A percentile compares a stretch with the other conserved stretches of the same genome.
Evolutionary conservation across 1,140 invertebrate genomes (phyloP).

Genomic region (Cherax destructor): DNA sequence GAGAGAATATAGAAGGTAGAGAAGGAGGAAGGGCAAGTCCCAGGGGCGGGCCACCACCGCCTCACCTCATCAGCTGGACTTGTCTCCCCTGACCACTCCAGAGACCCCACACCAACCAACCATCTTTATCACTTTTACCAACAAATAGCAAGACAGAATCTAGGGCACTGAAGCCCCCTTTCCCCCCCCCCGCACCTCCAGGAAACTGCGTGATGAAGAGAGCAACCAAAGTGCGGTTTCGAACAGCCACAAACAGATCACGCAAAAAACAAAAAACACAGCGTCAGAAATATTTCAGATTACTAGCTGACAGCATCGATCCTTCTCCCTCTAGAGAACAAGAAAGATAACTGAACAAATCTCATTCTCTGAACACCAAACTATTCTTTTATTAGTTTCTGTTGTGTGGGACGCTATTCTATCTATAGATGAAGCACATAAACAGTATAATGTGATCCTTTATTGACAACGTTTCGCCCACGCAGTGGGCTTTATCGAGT

Average conservation of each 20-base stretch:
- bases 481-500: no score
- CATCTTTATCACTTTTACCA: not conserved
- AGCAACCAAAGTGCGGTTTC: no score
- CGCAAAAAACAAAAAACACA: not conserved
- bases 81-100: constrained; percentile 51
- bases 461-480: no score
- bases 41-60: not conserved
- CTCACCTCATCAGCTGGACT: constrained; percentile 59
- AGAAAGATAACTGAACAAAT: constrained; percentile 1
- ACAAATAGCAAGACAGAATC: not conserved
- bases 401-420: not conserved
- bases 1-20: not conserved
- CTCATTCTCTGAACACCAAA: constrained; percentile 2
- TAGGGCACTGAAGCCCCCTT: no score
- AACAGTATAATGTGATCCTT: no score
- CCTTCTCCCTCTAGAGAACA: not conserved
- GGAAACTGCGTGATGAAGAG: no score
- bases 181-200: no score
- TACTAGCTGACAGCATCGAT: not conserved
- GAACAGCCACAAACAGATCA: no score
- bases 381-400: not conserved
- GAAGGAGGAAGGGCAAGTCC: not conserved
- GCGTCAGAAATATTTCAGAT: not conserved
- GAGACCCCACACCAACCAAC: constrained; percentile 32
- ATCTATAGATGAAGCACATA: not conserved